Evolutionary conservation across 2,797 vertebrate genomes (phyloP).

Genomic region (Sciurus carolinensis): DNA sequence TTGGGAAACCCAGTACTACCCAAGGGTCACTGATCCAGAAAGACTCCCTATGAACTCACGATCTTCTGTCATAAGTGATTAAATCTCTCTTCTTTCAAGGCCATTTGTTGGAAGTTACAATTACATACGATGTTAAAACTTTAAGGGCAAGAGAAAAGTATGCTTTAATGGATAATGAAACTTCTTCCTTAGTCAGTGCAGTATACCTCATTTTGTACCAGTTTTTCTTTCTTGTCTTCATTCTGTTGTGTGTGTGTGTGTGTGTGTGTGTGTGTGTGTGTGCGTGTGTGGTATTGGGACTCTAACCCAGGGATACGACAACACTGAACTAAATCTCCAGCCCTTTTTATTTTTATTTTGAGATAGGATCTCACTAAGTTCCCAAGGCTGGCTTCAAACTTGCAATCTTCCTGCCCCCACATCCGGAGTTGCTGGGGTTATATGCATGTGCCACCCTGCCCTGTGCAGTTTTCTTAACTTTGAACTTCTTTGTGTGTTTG

Average conservation of each 20-base stretch:
- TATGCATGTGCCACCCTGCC: no score
- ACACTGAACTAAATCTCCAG: no score
- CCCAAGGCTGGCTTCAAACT: no score
- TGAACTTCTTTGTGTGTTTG: not conserved
- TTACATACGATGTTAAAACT: not conserved
- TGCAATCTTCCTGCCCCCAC: no score
- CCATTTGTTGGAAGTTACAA: not conserved
- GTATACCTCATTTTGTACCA: not conserved
- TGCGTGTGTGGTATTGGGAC: no score
- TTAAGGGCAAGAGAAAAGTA: not conserved
- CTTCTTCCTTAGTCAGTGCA: not conserved
- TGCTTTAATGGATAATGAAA: not conserved
- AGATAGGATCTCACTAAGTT: no score
- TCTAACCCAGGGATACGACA: no score
- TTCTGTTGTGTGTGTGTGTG: no score
- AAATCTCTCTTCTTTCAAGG: not conserved
- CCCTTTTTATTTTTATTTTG: no score
- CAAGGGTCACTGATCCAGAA: not conserved
- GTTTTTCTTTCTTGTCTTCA: not conserved
- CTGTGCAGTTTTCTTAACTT: not conserved
- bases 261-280: no score
- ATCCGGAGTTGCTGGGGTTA: no score
- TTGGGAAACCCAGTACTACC: not conserved
- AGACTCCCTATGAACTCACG: not conserved
- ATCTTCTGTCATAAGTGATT: not conserved